Conservation (phyloP, 2,888 invertebrate genomes). For the Lasioglossum pauxillum region DNA sequence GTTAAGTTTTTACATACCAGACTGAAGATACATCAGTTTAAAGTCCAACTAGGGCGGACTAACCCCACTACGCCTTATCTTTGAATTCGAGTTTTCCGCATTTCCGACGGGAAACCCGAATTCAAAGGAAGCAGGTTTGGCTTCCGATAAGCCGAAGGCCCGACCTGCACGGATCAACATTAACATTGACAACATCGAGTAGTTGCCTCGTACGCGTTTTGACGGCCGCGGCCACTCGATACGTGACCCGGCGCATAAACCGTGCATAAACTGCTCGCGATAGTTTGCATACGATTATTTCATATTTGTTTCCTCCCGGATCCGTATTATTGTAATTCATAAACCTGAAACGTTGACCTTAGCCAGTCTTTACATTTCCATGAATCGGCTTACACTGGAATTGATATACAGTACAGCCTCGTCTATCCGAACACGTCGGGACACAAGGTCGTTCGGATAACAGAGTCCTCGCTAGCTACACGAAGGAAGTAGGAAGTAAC, state of each 20-base stretch:
- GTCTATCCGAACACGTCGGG: background rate
- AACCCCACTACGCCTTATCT: too few species aligned
- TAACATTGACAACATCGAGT: background rate
- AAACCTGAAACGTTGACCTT: background rate
- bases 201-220: background rate
- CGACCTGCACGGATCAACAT: background rate
- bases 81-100: too few species aligned
- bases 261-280: background rate
- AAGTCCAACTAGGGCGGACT: too few species aligned
- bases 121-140: background rate
- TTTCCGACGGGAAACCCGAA: background rate
- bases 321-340: background rate
- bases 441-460: background rate
- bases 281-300: conserved; percentile 1
- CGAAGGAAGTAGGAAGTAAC: too few species aligned
- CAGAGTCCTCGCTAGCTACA: background rate
- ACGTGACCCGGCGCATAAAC: background rate
- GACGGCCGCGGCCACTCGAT: background rate
- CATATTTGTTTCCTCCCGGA: background rate
- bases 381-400: background rate
- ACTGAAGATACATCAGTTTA: too few species aligned
- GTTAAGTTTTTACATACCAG: too few species aligned
- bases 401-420: background rate
- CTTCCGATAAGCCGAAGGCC: background rate
- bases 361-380: background rate